Conservation (phyloP, 2,888 invertebrate genomes). For the Apamea crenata region DNA sequence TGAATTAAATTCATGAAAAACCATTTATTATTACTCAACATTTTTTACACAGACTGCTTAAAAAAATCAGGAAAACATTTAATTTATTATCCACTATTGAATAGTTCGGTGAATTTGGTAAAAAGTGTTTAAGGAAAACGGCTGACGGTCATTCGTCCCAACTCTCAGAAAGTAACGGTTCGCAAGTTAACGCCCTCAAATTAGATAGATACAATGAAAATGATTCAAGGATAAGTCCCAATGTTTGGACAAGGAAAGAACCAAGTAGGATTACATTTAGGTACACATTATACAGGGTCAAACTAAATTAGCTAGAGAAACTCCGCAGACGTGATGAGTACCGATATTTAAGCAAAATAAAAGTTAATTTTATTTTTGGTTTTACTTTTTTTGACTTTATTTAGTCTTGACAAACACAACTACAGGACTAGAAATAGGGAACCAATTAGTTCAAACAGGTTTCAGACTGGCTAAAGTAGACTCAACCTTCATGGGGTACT, state of each 20-base stretch:
- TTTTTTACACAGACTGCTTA: background rate
- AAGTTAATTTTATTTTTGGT: too few relatives aligned
- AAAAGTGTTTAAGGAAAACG: conserved; percentile 38
- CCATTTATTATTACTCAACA: background rate
- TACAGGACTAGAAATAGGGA: too few relatives aligned
- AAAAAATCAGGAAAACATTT: conserved; percentile 9
- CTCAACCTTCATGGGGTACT: too few relatives aligned
- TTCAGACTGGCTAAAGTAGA: too few relatives aligned
- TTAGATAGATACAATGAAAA: conserved; percentile 6
- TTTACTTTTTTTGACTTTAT: too few relatives aligned
- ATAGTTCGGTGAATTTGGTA: conserved; percentile 28
- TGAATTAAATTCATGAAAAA: background rate
- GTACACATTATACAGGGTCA: background rate
- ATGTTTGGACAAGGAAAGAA: conserved; percentile 22
- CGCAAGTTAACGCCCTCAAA: background rate
- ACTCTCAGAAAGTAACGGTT: conserved; percentile 24
- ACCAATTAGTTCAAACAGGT: too few relatives aligned
- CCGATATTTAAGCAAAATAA: too few relatives aligned
- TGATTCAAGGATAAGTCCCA: conserved; percentile 7
- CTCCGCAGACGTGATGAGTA: too few relatives aligned
- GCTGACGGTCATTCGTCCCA: background rate
- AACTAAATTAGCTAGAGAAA: too few relatives aligned
- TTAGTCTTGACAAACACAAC: too few relatives aligned
- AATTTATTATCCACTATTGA: background rate
- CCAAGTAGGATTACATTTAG: background rate